phyloP scores from a whole-genome alignment of 2,888 invertebrate species.

The Stenodera caucasica region DNA sequence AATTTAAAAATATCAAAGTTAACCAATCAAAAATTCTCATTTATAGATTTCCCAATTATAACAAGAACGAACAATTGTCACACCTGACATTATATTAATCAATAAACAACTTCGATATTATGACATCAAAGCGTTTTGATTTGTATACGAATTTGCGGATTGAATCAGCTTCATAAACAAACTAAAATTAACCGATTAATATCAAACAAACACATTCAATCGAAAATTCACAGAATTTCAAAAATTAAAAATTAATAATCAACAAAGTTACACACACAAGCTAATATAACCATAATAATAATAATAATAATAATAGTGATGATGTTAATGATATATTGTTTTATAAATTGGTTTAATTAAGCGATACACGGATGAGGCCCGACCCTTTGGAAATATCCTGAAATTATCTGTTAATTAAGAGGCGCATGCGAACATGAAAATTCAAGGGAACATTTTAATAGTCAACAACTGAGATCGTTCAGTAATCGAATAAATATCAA shows the following conservation, averaged over 20 bases:
- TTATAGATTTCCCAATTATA: not conserved
- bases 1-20: not conserved
- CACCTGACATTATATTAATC: not conserved
- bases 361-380: not conserved
- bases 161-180: too few species aligned
- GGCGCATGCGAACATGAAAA: not conserved
- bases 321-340: not conserved
- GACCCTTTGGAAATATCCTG: not conserved
- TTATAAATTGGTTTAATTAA: conserved; percentile 1
- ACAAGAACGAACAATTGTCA: not conserved
- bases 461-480: not conserved
- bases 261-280: not conserved
- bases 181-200: too few species aligned
- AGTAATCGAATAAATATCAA: not conserved
- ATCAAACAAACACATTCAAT: too few species aligned
- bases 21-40: not conserved
- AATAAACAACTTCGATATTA: not conserved
- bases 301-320: not conserved
- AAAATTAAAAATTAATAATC: too few species aligned
- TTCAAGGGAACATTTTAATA: not conserved
- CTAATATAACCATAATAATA: not conserved
- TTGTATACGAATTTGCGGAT: too few species aligned
- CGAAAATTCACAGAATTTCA: too few species aligned
- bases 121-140: not conserved
- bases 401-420: not conserved